Percentiles rank a stretch among this genome's conserved stretches.
Conservation (phyloP, 2,113 vertebrate species). For the Brachyistius frenatus region DNA sequence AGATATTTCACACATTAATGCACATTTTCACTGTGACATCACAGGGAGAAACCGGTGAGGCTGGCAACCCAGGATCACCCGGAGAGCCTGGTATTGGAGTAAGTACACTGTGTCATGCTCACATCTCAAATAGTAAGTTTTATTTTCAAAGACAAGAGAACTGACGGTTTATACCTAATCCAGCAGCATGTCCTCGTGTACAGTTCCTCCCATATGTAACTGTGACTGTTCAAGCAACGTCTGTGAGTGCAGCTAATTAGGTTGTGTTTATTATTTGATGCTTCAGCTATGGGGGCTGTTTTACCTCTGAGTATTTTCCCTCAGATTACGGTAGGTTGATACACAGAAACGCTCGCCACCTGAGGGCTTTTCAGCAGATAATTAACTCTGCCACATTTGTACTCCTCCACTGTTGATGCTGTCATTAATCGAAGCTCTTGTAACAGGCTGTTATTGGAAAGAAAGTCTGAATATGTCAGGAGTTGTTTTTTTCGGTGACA, state of each 20-base stretch:
- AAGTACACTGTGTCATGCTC: slow-evolving; percentile 71
- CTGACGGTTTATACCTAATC: neutral
- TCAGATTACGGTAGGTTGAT: slow-evolving; percentile 15
- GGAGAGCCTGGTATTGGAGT: slow-evolving; percentile 92
- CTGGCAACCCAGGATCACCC: slow-evolving; percentile 94
- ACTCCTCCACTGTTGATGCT: slow-evolving; percentile 10
- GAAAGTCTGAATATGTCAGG: slow-evolving; percentile 1
- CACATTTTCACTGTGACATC: slow-evolving; percentile 23
- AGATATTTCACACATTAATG: neutral
- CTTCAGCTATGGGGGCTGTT: slow-evolving; percentile 17
- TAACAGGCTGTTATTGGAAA: neutral
- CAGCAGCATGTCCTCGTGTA: neutral
- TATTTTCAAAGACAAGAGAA: slow-evolving; percentile 1
- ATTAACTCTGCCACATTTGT: slow-evolving; percentile 42
- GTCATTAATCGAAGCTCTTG: slow-evolving; percentile 29
- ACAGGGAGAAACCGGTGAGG: slow-evolving; percentile 95
- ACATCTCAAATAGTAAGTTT: neutral
- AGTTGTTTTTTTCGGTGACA: slow-evolving; percentile 7
- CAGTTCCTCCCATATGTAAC: neutral
- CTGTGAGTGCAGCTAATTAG: slow-evolving; percentile 30
- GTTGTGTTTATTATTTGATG: slow-evolving; percentile 16
- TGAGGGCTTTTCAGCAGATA: slow-evolving; percentile 40
- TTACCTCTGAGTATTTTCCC: slow-evolving; percentile 7
- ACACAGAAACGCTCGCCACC: slow-evolving; percentile 7
- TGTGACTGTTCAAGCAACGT: neutral